Evolutionary conservation across 2,113 vertebrate genomes (phyloP), one percentile per base, ranked within the genome.

Genomic region (Diadophis punctatus): DNA sequence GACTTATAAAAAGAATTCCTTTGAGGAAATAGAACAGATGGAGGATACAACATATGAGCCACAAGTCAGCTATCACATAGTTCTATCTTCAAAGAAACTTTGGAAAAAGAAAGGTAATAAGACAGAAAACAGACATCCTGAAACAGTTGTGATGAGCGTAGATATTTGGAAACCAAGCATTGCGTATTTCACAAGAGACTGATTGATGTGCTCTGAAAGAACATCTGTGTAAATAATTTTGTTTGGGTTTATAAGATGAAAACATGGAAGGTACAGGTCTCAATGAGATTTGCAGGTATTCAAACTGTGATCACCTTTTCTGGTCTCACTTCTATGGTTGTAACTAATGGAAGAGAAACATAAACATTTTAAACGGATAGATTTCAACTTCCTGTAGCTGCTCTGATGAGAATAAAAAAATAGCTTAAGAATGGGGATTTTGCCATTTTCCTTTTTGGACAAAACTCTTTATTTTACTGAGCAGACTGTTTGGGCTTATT

Each of bases 41-140:
- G 63, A 92, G 91, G 92, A 89, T 10, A n/a, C 56, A 56, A 60
- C 11, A 90, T 2, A 87, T 1, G 60, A 94, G 93, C 94, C 94
- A 34, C 2, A 84, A 90, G 58, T 58, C 93, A 94, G 89, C 94
- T 92, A 27, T 92, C 63, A 93, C 27, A 87, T 80, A 90, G 91
- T 51, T 86, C 86, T 51, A 91, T 56, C 95, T 93, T 92, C 1
- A 5, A 89, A 49, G 51, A 49, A 88, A 80, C 43, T 4, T 94
- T 23, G 49, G 68, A 93, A 91, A 86, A 95, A 92, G 25, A 43
- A 92, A 89, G 86, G 20, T 30, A 49, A 91, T 0, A 6, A 8
- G 89, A 90, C 49, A 90, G 88, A 90, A 92, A 94, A 92, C 89
- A 94, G 92, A 94, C 92, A 94, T 85, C 91, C 88, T 27, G 74